Conservation (phyloP, 1,140 invertebrate genomes). For the Campoletis sonorensis region DNA sequence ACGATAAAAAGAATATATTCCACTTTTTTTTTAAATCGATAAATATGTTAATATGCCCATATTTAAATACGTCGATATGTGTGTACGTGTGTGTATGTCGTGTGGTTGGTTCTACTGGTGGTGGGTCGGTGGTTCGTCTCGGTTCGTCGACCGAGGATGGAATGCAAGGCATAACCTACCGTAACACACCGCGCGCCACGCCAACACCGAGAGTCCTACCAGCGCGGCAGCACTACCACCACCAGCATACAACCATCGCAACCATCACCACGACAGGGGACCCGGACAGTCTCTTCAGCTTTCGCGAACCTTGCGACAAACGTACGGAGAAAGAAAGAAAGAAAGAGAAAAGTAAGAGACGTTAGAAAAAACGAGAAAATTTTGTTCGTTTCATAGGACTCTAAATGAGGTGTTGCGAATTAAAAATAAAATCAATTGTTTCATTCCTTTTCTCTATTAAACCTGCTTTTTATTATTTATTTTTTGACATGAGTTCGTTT, state of each 20-base stretch:
- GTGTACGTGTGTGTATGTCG: not conserved
- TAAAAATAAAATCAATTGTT: too few species aligned
- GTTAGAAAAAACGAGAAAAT: not conserved
- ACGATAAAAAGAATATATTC: not conserved
- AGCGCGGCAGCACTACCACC: constrained; percentile 46
- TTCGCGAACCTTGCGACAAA: not conserved
- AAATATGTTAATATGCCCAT: not conserved
- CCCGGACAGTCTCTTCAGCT: constrained; percentile 39
- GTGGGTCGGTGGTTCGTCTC: constrained; percentile 65
- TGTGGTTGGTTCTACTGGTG: constrained; percentile 12
- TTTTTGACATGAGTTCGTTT: not conserved
- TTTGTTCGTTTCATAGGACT: not conserved
- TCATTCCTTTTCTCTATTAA: not conserved
- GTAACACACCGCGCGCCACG: constrained; percentile 69
- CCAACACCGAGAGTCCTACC: constrained; percentile 54
- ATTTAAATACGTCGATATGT: not conserved
- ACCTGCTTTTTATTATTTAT: not conserved
- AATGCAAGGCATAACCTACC: constrained; percentile 75
- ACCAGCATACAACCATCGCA: constrained; percentile 9
- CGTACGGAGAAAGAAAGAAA: not conserved
- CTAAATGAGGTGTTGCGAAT: not conserved
- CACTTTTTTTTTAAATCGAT: not conserved
- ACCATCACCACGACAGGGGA: constrained; percentile 40
- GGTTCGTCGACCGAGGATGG: constrained; percentile 74
- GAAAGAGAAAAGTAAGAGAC: not conserved